Conservation (phyloP, 2,113 vertebrate genomes). For the Craseonycteris thonglongyai region DNA sequence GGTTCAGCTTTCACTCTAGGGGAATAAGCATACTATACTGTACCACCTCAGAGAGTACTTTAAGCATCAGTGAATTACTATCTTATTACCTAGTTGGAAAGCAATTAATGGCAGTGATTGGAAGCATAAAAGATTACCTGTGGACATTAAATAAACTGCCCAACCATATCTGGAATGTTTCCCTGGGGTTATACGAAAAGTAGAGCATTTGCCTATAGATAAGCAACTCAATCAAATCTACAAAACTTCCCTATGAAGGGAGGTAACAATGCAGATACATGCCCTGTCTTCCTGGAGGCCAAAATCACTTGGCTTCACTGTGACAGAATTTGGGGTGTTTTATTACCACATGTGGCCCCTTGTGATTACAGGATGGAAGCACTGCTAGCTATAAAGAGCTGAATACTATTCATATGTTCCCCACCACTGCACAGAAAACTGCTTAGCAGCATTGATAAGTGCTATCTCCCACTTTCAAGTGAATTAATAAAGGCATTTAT, state of each 20-base stretch:
- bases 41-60: slow-evolving; percentile 5
- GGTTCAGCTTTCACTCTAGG: background rate
- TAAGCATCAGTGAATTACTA: slow-evolving; percentile 37
- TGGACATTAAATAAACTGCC: slow-evolving; percentile 44
- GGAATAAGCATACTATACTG: background rate
- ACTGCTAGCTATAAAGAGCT: slow-evolving; percentile 1
- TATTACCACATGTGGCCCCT: background rate
- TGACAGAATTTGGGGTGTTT: slow-evolving; percentile 19
- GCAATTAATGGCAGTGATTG: slow-evolving; percentile 28
- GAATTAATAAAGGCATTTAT: slow-evolving; percentile 50
- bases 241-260: background rate
- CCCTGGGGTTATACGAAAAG: background rate
- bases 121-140: slow-evolving; percentile 44
- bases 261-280: slow-evolving; percentile 6
- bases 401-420: slow-evolving; percentile 14
- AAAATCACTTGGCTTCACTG: slow-evolving; percentile 12
- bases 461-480: slow-evolving; percentile 43
- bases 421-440: background rate
- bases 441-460: background rate
- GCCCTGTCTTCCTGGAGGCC: background rate
- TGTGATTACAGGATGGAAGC: background rate
- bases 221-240: slow-evolving; percentile 35
- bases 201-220: slow-evolving; percentile 16
- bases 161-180: slow-evolving; percentile 14
- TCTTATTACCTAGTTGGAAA: slow-evolving; percentile 36